Percentiles rank a stretch among this genome's conserved stretches.
Evolutionary conservation across 92 coral and sea anemone genomes (phyloP).

Genomic region (Epizoanthus illoricatus): DNA sequence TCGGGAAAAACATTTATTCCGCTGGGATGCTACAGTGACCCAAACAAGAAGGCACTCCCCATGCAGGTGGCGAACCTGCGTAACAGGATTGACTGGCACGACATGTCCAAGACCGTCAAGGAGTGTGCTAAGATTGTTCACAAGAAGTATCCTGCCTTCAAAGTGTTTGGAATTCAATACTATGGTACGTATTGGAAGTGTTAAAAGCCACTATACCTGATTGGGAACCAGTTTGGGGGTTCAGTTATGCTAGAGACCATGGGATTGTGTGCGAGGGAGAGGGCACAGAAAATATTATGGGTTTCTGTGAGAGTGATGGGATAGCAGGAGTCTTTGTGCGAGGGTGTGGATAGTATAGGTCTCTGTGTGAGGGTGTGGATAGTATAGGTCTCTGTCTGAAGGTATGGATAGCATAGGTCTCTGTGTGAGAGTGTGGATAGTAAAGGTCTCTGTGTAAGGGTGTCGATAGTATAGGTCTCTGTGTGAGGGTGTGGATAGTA

Average conservation of each 20-base stretch:
- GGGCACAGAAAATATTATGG: not conserved
- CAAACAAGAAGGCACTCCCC: slow-evolving; percentile 16
- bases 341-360: not conserved
- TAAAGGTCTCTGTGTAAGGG: too few relatives aligned
- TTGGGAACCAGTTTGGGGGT: too few relatives aligned
- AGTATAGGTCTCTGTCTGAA: too few relatives aligned
- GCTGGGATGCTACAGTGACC: slow-evolving; percentile 26
- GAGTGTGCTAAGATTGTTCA: slow-evolving; percentile 46
- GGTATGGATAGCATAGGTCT: not conserved
- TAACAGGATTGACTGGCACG: slow-evolving; percentile 43
- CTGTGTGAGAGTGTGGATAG: too few relatives aligned
- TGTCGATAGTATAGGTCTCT: not conserved
- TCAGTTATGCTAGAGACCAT: not conserved
- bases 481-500: too few relatives aligned
- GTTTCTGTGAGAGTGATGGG: not conserved
- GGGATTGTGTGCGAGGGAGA: not conserved
- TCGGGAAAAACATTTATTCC: slow-evolving; percentile 16
- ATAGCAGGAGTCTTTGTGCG: too few relatives aligned
- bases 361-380: too few relatives aligned
- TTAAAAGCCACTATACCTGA: not conserved
- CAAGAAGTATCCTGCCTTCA: slow-evolving; percentile 9
- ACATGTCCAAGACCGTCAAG: slow-evolving; percentile 47
- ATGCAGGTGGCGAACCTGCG: slow-evolving; percentile 25
- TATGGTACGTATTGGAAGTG: not conserved
- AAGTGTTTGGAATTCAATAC: slow-evolving; percentile 36